phyloP scores from a whole-genome alignment of 2,113 vertebrate genomes.

The Percopsis transmontana region DNA sequence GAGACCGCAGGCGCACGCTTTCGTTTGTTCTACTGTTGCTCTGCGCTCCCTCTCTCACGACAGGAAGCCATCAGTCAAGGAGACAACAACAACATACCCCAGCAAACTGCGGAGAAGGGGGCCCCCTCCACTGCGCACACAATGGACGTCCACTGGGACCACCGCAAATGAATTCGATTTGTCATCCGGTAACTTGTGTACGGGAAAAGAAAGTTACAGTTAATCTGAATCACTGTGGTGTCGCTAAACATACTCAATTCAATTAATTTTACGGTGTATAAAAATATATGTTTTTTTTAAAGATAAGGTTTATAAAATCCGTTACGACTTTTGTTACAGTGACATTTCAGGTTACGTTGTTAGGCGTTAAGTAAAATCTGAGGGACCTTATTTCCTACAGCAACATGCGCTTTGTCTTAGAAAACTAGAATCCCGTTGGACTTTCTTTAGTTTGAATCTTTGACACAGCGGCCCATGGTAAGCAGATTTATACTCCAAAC shows the following conservation, averaged over 20 bases:
- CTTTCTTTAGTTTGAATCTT: too few species aligned
- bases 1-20: slow-evolving; percentile 60
- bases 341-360: not conserved
- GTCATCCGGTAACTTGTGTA: not conserved
- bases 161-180: not conserved
- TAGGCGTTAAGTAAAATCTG: too few species aligned
- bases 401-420: slow-evolving; percentile 1
- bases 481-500: too few species aligned
- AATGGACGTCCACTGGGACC: not conserved
- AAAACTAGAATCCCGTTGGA: too few species aligned
- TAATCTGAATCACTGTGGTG: not conserved
- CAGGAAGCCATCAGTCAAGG: slow-evolving; percentile 69
- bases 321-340: too few species aligned
- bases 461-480: too few species aligned
- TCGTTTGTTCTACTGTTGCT: slow-evolving; percentile 8
- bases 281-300: too few species aligned
- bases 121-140: not conserved
- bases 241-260: too few species aligned
- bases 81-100: slow-evolving; percentile 50
- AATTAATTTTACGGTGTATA: too few species aligned
- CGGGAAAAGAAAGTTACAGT: too few species aligned
- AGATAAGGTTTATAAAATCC: too few species aligned
- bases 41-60: slow-evolving; percentile 50
- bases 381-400: not conserved
- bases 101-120: not conserved